phyloP scores from a whole-genome alignment of 1,140 invertebrate species.

The Eriocheir sinensis region DNA sequence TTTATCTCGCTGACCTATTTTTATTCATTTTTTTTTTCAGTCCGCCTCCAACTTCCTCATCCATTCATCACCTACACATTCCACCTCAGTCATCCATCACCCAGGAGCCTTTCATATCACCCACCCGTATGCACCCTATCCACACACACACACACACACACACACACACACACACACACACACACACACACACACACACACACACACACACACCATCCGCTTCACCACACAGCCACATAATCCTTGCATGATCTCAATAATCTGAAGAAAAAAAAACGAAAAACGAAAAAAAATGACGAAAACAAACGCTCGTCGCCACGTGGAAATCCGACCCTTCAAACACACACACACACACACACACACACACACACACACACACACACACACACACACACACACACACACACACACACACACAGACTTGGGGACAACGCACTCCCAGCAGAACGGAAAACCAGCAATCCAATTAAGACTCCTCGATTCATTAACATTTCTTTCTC shows the following conservation, averaged over 20 bases:
- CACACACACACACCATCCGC: background rate
- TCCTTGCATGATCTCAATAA: background rate
- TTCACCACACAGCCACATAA: background rate
- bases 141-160: background rate
- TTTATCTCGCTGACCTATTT: background rate
- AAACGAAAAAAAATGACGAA: background rate
- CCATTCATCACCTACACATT: background rate
- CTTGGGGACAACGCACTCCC: no score
- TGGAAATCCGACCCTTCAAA: background rate
- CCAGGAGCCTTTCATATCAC: no score
- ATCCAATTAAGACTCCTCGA: no score
- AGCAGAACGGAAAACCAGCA: no score
- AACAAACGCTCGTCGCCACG: background rate
- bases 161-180: constrained; percentile 19
- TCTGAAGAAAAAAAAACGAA: background rate
- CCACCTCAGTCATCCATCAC: background rate
- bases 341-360: constrained; percentile 40
- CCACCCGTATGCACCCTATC: background rate
- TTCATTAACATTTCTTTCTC: constrained; percentile 1
- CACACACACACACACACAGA: no score
- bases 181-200: background rate
- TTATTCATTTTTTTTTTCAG: background rate
- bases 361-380: background rate
- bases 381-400: background rate
- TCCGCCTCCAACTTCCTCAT: background rate